These are phyloP conservation scores for Eleutherodactylus coqui DNA, from an alignment of 2,797 vertebrate species.

Conservation along the genomic window DNA sequence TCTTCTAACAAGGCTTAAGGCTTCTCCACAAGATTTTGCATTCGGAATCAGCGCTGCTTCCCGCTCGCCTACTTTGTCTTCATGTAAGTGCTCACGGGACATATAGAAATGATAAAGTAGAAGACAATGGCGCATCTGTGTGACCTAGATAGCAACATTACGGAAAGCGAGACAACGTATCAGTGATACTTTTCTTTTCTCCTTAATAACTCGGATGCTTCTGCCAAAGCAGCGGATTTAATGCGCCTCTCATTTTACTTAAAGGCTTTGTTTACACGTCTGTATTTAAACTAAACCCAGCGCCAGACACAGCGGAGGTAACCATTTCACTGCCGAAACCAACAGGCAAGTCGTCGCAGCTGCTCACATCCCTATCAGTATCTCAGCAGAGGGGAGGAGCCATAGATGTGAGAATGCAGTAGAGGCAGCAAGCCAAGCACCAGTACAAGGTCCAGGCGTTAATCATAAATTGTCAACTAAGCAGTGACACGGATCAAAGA, in stretches of 20 bases:
- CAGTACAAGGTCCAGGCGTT: too few relatives aligned
- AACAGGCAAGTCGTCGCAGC: neutral
- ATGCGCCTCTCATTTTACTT: neutral
- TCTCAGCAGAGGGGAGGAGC: neutral
- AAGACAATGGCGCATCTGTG: constrained; percentile 42
- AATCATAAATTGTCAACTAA: too few relatives aligned
- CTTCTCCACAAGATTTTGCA: constrained; percentile 30
- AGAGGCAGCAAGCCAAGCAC: too few relatives aligned
- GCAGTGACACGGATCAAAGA: neutral
- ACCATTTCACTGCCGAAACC: neutral
- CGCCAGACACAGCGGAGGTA: neutral
- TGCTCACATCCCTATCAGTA: neutral
- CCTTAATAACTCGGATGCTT: constrained; percentile 20
- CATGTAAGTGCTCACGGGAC: constrained; percentile 34
- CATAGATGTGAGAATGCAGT: neutral
- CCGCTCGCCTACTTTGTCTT: neutral
- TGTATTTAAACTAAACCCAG: constrained; percentile 1
- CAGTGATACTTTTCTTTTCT: neutral
- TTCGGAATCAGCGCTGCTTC: constrained; percentile 6
- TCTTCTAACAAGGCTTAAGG: constrained; percentile 55
- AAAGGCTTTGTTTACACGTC: constrained; percentile 3
- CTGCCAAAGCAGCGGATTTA: neutral
- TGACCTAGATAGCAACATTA: constrained; percentile 43
- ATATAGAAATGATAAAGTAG: constrained; percentile 36
- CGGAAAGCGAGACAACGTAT: neutral